phyloP scores from a whole-genome alignment of 2,888 invertebrate species.

The Cerastis leucographa region DNA sequence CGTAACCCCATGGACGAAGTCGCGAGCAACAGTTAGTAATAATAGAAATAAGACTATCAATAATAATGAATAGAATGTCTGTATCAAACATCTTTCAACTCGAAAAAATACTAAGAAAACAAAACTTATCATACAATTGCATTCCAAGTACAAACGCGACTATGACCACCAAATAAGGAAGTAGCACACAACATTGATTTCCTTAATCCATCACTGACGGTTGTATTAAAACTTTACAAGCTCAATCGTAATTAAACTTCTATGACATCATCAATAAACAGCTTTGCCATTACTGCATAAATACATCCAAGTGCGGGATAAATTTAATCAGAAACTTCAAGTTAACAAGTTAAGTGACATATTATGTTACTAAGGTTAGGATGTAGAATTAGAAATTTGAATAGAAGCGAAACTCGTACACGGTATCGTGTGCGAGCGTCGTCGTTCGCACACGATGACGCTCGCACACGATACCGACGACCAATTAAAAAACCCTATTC shows the following conservation, averaged over 20 bases:
- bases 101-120: constrained; percentile 8
- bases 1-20: too few species aligned
- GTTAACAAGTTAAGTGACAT: constrained; percentile 41
- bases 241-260: constrained; percentile 33
- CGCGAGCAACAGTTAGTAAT: too few species aligned
- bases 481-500: too few species aligned
- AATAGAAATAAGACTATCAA: background rate
- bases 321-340: constrained; percentile 55
- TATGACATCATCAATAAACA: constrained; percentile 52
- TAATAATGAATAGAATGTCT: background rate
- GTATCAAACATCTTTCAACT: background rate
- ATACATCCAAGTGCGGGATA: constrained; percentile 27
- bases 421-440: too few species aligned
- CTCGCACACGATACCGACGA: too few species aligned
- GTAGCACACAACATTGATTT: constrained; percentile 33
- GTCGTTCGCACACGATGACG: too few species aligned
- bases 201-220: constrained; percentile 51
- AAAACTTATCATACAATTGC: constrained; percentile 17
- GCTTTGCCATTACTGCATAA: constrained; percentile 40
- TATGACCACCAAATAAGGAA: constrained; percentile 47
- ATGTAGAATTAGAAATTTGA: background rate
- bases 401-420: background rate
- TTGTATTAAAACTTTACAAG: constrained; percentile 36
- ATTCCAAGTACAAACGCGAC: constrained; percentile 38
- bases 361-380: constrained; percentile 40